phyloP scores from a whole-genome alignment of 2,888 invertebrate species.

The Cantharis rufa region DNA sequence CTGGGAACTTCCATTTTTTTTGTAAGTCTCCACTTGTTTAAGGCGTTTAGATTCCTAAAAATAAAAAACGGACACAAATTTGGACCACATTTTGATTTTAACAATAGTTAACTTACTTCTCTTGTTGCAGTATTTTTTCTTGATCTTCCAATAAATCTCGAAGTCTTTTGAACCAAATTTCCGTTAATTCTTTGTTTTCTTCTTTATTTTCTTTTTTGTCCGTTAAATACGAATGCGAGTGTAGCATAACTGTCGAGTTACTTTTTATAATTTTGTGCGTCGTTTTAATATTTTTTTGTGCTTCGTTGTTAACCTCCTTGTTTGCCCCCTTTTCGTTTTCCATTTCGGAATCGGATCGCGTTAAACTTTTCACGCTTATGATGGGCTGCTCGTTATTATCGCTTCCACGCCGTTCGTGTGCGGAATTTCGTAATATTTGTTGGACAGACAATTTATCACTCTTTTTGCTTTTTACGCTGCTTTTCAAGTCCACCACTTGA shows the following conservation, averaged over 20 bases:
- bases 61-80: neutral
- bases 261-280: conserved; percentile 44
- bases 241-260: conserved; percentile 53
- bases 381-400: conserved; percentile 2
- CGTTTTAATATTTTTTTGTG: conserved; percentile 11
- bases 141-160: conserved; percentile 61
- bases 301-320: neutral
- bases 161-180: conserved; percentile 61
- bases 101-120: conserved; percentile 56
- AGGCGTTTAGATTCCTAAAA: conserved; percentile 55
- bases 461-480: neutral
- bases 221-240: conserved; percentile 51
- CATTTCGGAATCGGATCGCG: neutral
- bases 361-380: conserved; percentile 19
- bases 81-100: too few relatives aligned
- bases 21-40: conserved; percentile 61
- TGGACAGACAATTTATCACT: conserved; percentile 17
- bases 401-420: neutral
- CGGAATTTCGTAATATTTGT: conserved; percentile 23
- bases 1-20: conserved; percentile 39
- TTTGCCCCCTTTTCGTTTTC: neutral
- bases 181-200: conserved; percentile 54
- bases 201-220: conserved; percentile 45
- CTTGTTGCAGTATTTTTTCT: conserved; percentile 63
- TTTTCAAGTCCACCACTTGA: neutral